Conservation (phyloP, 2,888 invertebrate species). For the Dicyrtomina minuta region DNA sequence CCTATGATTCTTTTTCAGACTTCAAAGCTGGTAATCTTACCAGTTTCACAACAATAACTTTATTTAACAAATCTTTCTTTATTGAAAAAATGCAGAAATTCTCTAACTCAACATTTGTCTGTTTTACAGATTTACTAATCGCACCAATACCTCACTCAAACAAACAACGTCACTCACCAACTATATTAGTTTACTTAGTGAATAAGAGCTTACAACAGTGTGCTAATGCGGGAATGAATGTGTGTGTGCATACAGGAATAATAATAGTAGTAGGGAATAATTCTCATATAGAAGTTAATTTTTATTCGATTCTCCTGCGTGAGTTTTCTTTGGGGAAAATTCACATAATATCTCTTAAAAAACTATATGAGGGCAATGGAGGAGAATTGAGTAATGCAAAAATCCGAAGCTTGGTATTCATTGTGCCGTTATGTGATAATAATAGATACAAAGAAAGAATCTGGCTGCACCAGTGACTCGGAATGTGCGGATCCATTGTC, state of each 20-base stretch:
- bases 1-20: too few relatives aligned
- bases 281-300: neutral
- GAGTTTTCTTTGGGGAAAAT: neutral
- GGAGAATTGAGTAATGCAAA: too few relatives aligned
- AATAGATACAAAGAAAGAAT: conserved; percentile 58
- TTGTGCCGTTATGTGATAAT: neutral
- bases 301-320: conserved; percentile 18
- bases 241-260: conserved; percentile 34
- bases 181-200: neutral
- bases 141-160: conserved; percentile 19
- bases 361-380: neutral
- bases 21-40: too few relatives aligned
- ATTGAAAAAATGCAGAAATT: too few relatives aligned
- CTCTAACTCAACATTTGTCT: conserved; percentile 11
- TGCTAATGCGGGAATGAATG: conserved; percentile 35
- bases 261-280: too few relatives aligned
- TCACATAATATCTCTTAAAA: neutral
- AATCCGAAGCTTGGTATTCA: neutral
- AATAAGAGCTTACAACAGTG: conserved; percentile 11
- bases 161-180: conserved; percentile 29
- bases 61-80: too few relatives aligned
- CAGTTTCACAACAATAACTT: too few relatives aligned
- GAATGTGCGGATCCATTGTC: conserved; percentile 54
- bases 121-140: conserved; percentile 34
- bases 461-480: conserved; percentile 64